Evolutionary conservation across 2,888 invertebrate species (phyloP), one percentile per base, ranked within the genome.

Genomic region (Diadegma fenestrale): DNA sequence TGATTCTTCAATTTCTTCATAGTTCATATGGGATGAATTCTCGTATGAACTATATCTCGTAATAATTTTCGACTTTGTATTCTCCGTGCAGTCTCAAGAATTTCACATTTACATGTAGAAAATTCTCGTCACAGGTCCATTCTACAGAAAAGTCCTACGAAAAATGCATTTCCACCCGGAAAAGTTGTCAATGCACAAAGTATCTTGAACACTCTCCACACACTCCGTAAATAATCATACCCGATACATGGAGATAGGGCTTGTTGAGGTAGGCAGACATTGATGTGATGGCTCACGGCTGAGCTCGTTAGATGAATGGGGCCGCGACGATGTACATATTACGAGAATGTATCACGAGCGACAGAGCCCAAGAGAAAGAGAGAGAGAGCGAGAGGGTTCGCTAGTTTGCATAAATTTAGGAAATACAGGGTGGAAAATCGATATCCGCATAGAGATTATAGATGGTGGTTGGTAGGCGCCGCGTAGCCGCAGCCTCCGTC

Each of bases 381-480:
- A 78, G 43, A 63, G 81, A 48, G 78, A 79, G 76, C 41, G 43
- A 72, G 71, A 64, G 48, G 88, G 89, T 88, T 88, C 88, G 92
- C 93, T 93, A 92, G 93, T 94, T 94, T 93, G 93, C 93, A 93
- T 94, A 93, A 94, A 94, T 94, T 94, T 93, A 93, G 93, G 93
- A 93, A 93, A 94, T 93, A 94, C 93, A 93, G 92, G 91, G 92
- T 92, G 88, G 93, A 93, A 93, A 93, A 94, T 93, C 94, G 93
- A 93, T 93, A 93, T 93, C 94, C 93, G 93, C 94, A 94, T 94
- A 93, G 94, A 93, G 94, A 94, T 93, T 94, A 94, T 94, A 94
- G 94, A 94, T 94, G 94, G 93, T 93, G 93, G 93, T 93, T 93
- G 93, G 93, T 93, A 93, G 93, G 93, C 93, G 93, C 93, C 93